Base-by-base conservation (phyloP, 1,140 invertebrate genomes). In the Agrilus planipennis region DNA sequence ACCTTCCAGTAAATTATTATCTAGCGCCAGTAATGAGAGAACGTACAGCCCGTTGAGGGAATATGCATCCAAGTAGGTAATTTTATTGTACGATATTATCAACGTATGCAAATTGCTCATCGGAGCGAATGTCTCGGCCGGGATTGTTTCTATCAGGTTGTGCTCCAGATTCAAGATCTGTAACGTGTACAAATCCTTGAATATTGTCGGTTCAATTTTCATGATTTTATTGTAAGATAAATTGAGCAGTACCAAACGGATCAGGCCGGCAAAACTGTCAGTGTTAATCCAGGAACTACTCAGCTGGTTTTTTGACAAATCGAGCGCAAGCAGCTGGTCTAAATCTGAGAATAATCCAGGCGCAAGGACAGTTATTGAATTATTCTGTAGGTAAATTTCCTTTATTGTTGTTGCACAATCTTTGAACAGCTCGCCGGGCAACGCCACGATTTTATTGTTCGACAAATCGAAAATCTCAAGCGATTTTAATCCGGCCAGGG, bases 321-420 rank as follows among this genome's bases (percentile, higher is more conserved):
- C 87, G 31, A 96, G 64, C 1, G 84, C 75, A 51, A 87, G 73
- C 40, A 96, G 68, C 55, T 89, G 82, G 50, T 85, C 79, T 53
- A 95, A 72, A 54, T 86, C 84, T 5, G 79, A 72, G 53, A 92
- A 85, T 9, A 89, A 67, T 41, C 81, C 80, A 0, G 84, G 81
- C 37, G 83, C 79, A 27, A 90, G 64, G 6, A 81, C 78, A 54
- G 77, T 78, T 32, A 89, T 86, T 31, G 80, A 88, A 69, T 91
- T 92, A 62, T 90, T 90, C 59, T 86, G 81, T 50, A 91, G 61
- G 58, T 86, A 80, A 46, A 92, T 76, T 67, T 89, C 84, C 64
- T 84, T 84, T 39, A 93, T 76, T 12, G 79, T 76, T 39, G 78
- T 75, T 9, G 74, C 69, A 44, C 77, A 75, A 57, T 89, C 85